phyloP scores from a whole-genome alignment of 2,113 vertebrate species.

The Chaetorhynchus papuensis region DNA sequence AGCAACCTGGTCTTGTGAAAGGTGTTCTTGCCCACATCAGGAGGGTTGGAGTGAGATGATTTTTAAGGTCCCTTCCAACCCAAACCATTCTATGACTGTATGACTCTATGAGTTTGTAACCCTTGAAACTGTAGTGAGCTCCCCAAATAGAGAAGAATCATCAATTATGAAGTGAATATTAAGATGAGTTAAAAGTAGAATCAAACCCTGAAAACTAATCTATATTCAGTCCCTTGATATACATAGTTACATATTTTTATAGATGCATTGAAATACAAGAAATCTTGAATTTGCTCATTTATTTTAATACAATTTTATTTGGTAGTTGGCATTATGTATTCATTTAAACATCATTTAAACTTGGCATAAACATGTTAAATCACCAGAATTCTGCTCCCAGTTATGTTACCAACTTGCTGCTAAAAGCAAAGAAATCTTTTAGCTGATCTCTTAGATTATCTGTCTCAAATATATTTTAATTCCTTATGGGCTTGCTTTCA shows the following conservation, averaged over 20 bases:
- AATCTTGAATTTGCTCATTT: neutral
- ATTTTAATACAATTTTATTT: neutral
- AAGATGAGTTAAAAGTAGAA: neutral
- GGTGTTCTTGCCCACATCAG: too few species aligned
- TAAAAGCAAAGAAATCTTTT: neutral
- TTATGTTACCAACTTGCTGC: neutral
- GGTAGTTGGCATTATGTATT: neutral
- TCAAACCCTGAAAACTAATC: neutral
- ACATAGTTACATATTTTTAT: neutral
- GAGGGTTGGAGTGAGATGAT: neutral
- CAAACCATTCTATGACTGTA: neutral
- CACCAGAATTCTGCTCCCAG: neutral
- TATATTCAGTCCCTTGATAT: neutral
- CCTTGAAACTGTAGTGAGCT: neutral
- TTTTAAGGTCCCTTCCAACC: neutral
- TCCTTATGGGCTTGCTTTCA: neutral
- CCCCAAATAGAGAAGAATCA: neutral
- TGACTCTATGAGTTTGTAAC: neutral
- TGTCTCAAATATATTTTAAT: neutral
- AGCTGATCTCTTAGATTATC: neutral
- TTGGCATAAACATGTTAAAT: neutral
- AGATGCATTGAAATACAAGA: neutral
- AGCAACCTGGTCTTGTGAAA: neutral
- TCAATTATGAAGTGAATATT: neutral
- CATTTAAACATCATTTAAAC: neutral